A percentile compares a stretch with the other conserved stretches of the same genome.
These are phyloP conservation scores for Orthosia gothica DNA, from an alignment of 2,888 invertebrate genomes.

Conservation along the genomic window DNA sequence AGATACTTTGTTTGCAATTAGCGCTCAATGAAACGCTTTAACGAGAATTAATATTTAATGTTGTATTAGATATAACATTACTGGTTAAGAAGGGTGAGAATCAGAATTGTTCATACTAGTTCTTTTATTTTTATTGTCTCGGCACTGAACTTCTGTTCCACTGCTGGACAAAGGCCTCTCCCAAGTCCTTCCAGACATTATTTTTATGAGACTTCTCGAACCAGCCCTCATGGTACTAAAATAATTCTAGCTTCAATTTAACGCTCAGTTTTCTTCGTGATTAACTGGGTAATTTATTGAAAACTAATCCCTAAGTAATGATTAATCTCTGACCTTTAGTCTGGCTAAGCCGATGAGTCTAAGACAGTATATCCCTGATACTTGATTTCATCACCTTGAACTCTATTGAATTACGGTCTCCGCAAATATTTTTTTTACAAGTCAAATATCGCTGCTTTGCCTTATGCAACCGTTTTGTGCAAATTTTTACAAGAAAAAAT, in stretches of 20 bases:
- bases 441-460: background rate
- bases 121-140: no score
- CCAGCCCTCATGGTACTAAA: no score
- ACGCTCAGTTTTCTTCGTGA: background rate
- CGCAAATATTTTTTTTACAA: background rate
- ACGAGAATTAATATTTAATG: constrained; percentile 56
- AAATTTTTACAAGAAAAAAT: no score
- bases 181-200: no score
- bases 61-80: constrained; percentile 59
- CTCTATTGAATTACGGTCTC: background rate
- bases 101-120: constrained; percentile 34
- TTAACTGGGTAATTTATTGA: background rate
- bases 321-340: background rate
- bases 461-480: background rate
- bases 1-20: constrained; percentile 63
- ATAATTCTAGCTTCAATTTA: background rate
- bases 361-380: background rate
- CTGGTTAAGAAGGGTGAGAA: constrained; percentile 44
- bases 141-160: no score
- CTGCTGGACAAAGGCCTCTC: no score
- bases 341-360: background rate
- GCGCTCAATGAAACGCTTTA: constrained; percentile 70
- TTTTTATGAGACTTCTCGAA: no score
- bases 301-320: background rate
- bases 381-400: background rate